A percentile compares a stretch with the other conserved stretches of the same genome.
Conservation (phyloP, 2,888 invertebrate species). For the Drosophila anomelani region DNA sequence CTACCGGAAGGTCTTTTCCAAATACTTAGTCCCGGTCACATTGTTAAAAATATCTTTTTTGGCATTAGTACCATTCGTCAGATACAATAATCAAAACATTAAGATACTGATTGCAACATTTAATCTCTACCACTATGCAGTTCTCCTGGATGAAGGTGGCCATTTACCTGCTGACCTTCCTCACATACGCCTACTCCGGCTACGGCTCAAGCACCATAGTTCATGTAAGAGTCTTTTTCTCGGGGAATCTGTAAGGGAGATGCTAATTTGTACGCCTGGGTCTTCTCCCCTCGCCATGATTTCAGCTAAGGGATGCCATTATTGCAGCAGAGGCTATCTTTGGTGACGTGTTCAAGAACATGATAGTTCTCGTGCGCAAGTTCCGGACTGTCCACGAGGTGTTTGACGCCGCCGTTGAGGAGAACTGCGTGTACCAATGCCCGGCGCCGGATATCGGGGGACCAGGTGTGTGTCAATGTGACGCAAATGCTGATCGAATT, state of each 20-base stretch:
- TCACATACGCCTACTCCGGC: slow-evolving; percentile 92
- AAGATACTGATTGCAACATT: background rate
- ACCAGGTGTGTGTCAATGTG: slow-evolving; percentile 84
- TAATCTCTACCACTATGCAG: slow-evolving; percentile 86
- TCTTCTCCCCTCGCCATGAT: slow-evolving; percentile 8
- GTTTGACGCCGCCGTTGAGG: slow-evolving; percentile 93
- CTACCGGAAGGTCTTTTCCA: background rate
- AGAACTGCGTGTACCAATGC: slow-evolving; percentile 91
- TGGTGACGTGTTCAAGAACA: slow-evolving; percentile 90
- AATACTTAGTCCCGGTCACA: background rate
- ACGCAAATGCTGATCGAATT: slow-evolving; percentile 40
- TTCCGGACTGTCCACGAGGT: slow-evolving; percentile 92
- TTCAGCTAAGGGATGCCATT: slow-evolving; percentile 90
- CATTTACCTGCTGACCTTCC: slow-evolving; percentile 90
- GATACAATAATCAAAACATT: slow-evolving; percentile 13
- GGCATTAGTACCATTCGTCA: background rate
- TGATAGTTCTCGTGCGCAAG: slow-evolving; percentile 90
- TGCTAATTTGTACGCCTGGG: slow-evolving; percentile 11
- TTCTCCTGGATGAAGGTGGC: slow-evolving; percentile 91
- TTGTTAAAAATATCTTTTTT: slow-evolving; percentile 1
- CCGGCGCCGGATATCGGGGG: slow-evolving; percentile 84
- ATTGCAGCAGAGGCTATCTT: slow-evolving; percentile 92
- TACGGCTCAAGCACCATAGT: slow-evolving; percentile 90
- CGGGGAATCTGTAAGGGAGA: background rate
- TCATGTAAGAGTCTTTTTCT: slow-evolving; percentile 82